A percentile compares a stretch with the other conserved stretches of the same genome.
Conservation (phyloP, 2,113 vertebrate species). For the Piaya cayana region DNA sequence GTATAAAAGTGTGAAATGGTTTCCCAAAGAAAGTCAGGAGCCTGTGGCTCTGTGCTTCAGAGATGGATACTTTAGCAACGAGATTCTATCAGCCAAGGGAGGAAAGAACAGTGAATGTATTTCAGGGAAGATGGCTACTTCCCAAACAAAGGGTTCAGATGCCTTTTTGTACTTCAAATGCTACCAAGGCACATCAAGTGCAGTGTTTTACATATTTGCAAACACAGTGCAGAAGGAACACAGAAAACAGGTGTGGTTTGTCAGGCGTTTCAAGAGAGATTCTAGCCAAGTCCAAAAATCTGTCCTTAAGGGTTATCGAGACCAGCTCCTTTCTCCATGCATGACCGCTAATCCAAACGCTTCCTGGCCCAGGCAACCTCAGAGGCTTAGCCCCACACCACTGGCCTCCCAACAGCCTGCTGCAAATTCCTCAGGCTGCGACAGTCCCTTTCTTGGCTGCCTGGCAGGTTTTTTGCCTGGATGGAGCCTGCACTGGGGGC, state of each 20-base stretch:
- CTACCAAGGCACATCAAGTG: accelerated
- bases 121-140: not conserved
- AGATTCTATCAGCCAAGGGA: accelerated
- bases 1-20: accelerated
- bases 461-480: no score
- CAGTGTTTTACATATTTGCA: not conserved
- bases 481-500: no score
- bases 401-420: accelerated
- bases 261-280: not conserved
- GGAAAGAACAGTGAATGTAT: accelerated
- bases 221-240: accelerated
- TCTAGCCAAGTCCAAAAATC: not conserved
- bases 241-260: not conserved
- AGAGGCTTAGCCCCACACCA: not conserved
- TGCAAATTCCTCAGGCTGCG: not conserved
- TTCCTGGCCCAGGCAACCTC: no score
- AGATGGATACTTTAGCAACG: accelerated
- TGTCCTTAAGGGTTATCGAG: accelerated
- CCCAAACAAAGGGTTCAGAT: not conserved
- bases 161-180: not conserved
- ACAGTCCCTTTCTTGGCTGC: no score
- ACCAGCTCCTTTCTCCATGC: not conserved
- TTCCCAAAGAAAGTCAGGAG: not conserved
- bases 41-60: not conserved
- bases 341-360: accelerated